Percentiles rank a stretch among this genome's conserved stretches.
Conservation (phyloP, 2,888 invertebrate species). For the Pyrrhia umbra region DNA sequence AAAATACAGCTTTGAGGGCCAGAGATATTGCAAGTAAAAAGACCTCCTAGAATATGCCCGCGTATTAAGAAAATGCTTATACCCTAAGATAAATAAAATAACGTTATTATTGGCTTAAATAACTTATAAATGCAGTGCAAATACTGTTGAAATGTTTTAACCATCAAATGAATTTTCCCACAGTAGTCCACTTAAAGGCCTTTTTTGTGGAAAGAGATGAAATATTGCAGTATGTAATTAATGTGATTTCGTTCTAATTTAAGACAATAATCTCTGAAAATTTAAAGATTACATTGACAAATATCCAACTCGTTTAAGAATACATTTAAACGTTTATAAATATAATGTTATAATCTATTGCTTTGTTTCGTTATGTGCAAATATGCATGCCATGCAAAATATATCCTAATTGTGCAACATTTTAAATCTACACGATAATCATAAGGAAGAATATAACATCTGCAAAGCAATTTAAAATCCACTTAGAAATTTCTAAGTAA, state of each 20-base stretch:
- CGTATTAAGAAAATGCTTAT: constrained; percentile 43
- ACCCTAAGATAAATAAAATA: constrained; percentile 20
- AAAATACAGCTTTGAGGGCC: no score
- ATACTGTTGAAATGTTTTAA: constrained; percentile 39
- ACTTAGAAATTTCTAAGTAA: constrained; percentile 30
- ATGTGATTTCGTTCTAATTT: constrained; percentile 29
- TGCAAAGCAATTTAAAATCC: constrained; percentile 43
- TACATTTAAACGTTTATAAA: constrained; percentile 9
- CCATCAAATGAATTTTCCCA: neutral
- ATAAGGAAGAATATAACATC: constrained; percentile 31
- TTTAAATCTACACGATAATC: constrained; percentile 48
- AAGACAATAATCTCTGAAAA: constrained; percentile 36
- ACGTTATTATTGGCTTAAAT: constrained; percentile 23
- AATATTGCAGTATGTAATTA: constrained; percentile 18
- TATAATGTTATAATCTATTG: constrained; percentile 37
- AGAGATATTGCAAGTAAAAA: constrained; percentile 16
- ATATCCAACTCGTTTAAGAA: constrained; percentile 32
- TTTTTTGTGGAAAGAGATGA: constrained; percentile 8
- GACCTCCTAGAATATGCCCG: constrained; percentile 9
- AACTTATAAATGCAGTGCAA: constrained; percentile 54
- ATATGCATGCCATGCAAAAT: constrained; percentile 50
- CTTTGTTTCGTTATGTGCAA: constrained; percentile 37
- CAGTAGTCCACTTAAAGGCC: neutral
- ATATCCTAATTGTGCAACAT: constrained; percentile 54
- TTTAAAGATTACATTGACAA: constrained; percentile 15